A percentile compares a stretch with the other conserved stretches of the same genome.
These are phyloP conservation scores for Caenorhabditis imperialis DNA, from an alignment of 2,888 invertebrate species.

Conservation along the genomic window DNA sequence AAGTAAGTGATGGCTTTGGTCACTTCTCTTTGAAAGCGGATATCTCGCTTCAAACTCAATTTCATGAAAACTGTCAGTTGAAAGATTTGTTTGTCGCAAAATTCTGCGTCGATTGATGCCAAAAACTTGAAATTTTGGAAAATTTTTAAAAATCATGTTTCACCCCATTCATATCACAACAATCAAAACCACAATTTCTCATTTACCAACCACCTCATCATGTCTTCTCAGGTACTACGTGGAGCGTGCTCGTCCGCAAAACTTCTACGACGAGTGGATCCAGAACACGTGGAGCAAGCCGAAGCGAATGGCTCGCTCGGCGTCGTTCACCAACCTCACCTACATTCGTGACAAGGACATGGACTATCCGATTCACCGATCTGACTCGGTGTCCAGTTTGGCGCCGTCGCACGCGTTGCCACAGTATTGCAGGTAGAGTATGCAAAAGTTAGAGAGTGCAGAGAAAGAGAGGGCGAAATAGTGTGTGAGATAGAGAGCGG, in stretches of 20 bases:
- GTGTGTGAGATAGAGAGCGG: too few relatives aligned
- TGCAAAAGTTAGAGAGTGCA: background rate
- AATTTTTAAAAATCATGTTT: too few relatives aligned
- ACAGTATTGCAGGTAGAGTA: constrained; percentile 63
- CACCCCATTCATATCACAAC: too few relatives aligned
- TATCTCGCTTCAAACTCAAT: too few relatives aligned
- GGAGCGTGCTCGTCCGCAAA: constrained; percentile 74
- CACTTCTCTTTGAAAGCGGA: background rate
- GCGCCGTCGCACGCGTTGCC: constrained; percentile 76
- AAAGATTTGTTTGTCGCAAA: too few relatives aligned
- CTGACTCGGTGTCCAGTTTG: constrained; percentile 73
- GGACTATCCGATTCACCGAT: constrained; percentile 62
- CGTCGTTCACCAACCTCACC: constrained; percentile 77
- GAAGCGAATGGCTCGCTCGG: constrained; percentile 73
- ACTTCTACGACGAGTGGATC: constrained; percentile 71
- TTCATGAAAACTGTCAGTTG: too few relatives aligned
- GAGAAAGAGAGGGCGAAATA: too few relatives aligned
- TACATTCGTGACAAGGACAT: constrained; percentile 70
- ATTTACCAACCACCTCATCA: too few relatives aligned
- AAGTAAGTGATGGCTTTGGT: constrained; percentile 49
- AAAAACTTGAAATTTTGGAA: too few relatives aligned
- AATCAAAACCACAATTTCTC: too few relatives aligned
- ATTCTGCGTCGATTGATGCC: too few relatives aligned
- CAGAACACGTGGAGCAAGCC: constrained; percentile 74
- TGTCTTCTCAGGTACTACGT: constrained; percentile 69